Evolutionary conservation across 64 coral and sea anemone species (phyloP).

Genomic region (Anthopleura sola): DNA sequence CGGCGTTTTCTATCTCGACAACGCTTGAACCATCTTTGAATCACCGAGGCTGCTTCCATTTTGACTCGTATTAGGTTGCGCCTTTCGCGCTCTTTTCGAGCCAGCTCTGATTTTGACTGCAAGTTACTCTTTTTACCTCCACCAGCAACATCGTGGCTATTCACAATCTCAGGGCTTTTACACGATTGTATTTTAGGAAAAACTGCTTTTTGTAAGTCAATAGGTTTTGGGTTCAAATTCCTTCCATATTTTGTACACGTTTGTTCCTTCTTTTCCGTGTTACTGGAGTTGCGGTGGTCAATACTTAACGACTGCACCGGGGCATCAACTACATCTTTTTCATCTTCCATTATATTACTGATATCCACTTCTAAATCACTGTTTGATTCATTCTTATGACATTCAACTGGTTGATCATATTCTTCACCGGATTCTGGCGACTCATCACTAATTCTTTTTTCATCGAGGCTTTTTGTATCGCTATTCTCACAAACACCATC

Average conservation of each 20-base stretch:
- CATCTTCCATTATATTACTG: background rate
- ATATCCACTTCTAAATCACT: background rate
- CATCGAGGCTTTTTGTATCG: background rate
- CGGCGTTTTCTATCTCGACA: constrained; percentile 4
- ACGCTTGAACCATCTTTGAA: constrained; percentile 47
- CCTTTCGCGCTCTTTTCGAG: constrained; percentile 43
- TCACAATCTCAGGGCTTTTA: background rate
- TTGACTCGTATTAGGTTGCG: constrained; percentile 44
- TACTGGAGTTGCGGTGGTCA: background rate
- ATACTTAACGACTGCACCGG: background rate
- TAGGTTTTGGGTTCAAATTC: background rate
- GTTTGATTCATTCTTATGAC: background rate
- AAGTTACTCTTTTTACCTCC: background rate
- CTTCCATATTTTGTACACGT: background rate
- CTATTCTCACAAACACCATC: background rate
- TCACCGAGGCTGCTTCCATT: constrained; percentile 37
- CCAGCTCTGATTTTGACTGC: constrained; percentile 15
- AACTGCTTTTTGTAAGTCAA: background rate
- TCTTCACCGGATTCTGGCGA: background rate
- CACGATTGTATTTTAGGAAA: background rate
- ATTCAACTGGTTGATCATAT: background rate
- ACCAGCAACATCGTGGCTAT: background rate
- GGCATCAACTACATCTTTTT: background rate
- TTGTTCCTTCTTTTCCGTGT: background rate
- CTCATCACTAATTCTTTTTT: background rate